A percentile compares a stretch with the other conserved stretches of the same genome.
Conservation (phyloP, 2,797 vertebrate genomes). For the Anolis apletophallus region DNA sequence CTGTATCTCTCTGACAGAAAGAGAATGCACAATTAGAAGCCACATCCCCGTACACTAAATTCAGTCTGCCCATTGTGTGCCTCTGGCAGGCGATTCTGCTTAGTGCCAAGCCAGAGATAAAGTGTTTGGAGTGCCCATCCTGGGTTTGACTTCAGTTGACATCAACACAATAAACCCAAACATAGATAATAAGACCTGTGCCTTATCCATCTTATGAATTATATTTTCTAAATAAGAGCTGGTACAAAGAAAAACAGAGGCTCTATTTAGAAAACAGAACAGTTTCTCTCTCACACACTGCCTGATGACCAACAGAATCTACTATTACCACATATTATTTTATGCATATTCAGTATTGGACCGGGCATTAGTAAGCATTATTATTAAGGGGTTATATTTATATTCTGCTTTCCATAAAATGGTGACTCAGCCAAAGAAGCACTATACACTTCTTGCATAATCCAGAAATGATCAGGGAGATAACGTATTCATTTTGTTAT, state of each 20-base stretch:
- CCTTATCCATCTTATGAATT: not conserved
- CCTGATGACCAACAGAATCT: not conserved
- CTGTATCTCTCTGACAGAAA: slow-evolving; percentile 36
- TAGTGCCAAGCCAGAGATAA: slow-evolving; percentile 19
- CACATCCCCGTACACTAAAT: slow-evolving; percentile 17
- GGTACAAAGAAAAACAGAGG: not conserved
- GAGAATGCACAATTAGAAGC: slow-evolving; percentile 37
- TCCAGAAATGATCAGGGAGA: not conserved
- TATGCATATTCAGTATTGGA: not conserved
- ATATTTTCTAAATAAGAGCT: not conserved
- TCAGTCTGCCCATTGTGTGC: slow-evolving; percentile 1
- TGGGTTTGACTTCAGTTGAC: not conserved
- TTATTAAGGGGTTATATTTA: not conserved
- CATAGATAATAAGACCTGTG: not conserved
- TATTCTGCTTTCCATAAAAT: not conserved
- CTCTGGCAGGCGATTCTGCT: slow-evolving; percentile 11
- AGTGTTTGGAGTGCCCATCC: not conserved
- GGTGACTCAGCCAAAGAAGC: not conserved
- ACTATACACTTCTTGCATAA: not conserved
- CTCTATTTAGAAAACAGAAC: not conserved
- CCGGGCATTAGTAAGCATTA: not conserved
- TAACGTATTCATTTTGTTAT: not conserved
- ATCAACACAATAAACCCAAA: not conserved
- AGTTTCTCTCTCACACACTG: not conserved
- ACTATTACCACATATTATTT: not conserved